phyloP scores from a whole-genome alignment of 1,140 invertebrate genomes.

The Drusus annulatus region DNA sequence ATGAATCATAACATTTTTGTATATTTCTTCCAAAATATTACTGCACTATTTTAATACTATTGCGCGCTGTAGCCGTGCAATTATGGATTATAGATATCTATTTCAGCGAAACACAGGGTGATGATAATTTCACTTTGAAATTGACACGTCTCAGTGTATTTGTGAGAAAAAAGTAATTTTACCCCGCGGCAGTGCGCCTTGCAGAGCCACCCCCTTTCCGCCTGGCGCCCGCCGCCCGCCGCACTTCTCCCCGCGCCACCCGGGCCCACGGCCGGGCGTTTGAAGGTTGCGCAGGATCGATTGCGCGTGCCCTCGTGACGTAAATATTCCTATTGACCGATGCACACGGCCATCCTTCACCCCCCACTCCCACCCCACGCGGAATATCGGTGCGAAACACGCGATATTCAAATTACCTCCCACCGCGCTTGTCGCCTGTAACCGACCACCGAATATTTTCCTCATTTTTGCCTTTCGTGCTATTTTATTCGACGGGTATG shows the following conservation, averaged over 20 bases:
- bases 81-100: no score
- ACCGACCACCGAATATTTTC: background rate
- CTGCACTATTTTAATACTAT: slow-evolving; percentile 10
- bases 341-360: slow-evolving; percentile 49
- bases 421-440: background rate
- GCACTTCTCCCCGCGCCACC: background rate
- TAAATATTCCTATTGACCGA: slow-evolving; percentile 58
- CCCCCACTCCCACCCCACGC: slow-evolving; percentile 32
- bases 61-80: background rate
- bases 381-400: slow-evolving; percentile 42
- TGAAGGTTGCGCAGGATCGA: slow-evolving; percentile 57
- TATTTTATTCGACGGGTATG: slow-evolving; percentile 13
- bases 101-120: no score
- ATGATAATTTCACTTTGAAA: slow-evolving; percentile 4
- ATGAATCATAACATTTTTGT: slow-evolving; percentile 30
- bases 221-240: background rate
- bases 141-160: background rate
- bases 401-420: slow-evolving; percentile 48
- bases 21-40: slow-evolving; percentile 2
- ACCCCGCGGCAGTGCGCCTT: slow-evolving; percentile 16
- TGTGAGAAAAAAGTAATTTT: slow-evolving; percentile 6
- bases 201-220: background rate
- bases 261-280: slow-evolving; percentile 42
- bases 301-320: slow-evolving; percentile 56
- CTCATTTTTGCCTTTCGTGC: slow-evolving; percentile 43